phyloP scores from a whole-genome alignment of 2,797 vertebrate species.

The Clarias laeviceps region DNA sequence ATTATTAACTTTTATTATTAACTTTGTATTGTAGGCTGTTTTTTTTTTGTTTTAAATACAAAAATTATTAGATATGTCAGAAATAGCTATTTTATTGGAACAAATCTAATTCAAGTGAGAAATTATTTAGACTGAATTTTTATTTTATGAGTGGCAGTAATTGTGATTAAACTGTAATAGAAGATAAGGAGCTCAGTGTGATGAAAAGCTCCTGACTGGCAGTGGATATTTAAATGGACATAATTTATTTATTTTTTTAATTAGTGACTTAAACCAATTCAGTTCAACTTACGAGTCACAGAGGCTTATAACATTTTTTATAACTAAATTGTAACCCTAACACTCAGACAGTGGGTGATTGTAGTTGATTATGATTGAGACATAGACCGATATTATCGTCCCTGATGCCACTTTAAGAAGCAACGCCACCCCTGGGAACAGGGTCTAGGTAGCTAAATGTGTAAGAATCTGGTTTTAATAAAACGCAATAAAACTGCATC shows the following conservation, averaged over 20 bases:
- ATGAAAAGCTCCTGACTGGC: not conserved
- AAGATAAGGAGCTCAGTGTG: not conserved
- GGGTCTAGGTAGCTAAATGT: constrained; percentile 25
- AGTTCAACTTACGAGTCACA: not conserved
- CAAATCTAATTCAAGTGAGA: not conserved
- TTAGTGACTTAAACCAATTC: not conserved
- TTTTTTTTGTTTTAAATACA: not conserved
- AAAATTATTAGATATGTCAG: not conserved
- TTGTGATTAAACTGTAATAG: not conserved
- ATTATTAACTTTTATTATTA: no score
- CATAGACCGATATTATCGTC: not conserved
- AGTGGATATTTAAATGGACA: not conserved
- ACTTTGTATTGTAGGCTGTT: not conserved
- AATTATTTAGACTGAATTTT: no score
- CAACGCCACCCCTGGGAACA: not conserved
- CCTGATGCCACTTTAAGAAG: constrained; percentile 1
- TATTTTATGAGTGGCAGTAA: constrained; percentile 2
- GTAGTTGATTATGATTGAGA: not conserved
- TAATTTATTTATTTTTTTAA: not conserved
- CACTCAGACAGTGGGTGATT: not conserved
- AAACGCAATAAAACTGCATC: constrained; percentile 7
- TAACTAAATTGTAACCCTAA: not conserved
- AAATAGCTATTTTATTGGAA: not conserved
- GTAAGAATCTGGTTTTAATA: constrained; percentile 24
- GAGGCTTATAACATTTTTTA: not conserved